These are phyloP conservation scores for Jordanella pulchra DNA, from an alignment of 2,797 vertebrate genomes.

Conservation along the genomic window DNA sequence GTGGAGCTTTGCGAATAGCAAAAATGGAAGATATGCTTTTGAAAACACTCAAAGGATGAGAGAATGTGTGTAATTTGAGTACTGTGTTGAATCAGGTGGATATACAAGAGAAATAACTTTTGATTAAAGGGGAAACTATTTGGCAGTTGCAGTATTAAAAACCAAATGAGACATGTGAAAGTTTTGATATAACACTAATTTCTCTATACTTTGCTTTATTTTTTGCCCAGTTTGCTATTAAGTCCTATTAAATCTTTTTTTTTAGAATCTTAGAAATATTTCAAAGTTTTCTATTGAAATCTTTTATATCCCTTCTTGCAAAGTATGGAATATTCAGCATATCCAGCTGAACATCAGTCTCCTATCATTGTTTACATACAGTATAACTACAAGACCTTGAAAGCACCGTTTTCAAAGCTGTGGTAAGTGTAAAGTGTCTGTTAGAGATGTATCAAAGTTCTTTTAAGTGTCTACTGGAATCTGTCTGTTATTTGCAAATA, in stretches of 20 bases:
- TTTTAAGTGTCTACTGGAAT: background rate
- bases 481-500: background rate
- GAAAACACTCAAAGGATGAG: conserved; percentile 71
- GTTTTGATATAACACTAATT: background rate
- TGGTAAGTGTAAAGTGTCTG: background rate
- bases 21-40: conserved; percentile 68
- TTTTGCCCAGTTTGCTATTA: background rate
- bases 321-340: background rate
- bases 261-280: background rate
- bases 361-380: background rate
- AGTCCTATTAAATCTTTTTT: background rate
- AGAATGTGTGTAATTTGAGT: conserved; percentile 72
- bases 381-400: background rate
- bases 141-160: background rate
- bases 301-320: background rate
- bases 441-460: background rate
- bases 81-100: conserved; percentile 60
- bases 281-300: background rate
- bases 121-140: background rate
- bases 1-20: conserved; percentile 55
- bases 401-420: background rate
- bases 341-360: background rate
- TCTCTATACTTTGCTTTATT: background rate
- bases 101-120: too few relatives aligned
- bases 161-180: background rate